Evolutionary conservation across 2,888 invertebrate genomes (phyloP).

Genomic region (Meganola albula): DNA sequence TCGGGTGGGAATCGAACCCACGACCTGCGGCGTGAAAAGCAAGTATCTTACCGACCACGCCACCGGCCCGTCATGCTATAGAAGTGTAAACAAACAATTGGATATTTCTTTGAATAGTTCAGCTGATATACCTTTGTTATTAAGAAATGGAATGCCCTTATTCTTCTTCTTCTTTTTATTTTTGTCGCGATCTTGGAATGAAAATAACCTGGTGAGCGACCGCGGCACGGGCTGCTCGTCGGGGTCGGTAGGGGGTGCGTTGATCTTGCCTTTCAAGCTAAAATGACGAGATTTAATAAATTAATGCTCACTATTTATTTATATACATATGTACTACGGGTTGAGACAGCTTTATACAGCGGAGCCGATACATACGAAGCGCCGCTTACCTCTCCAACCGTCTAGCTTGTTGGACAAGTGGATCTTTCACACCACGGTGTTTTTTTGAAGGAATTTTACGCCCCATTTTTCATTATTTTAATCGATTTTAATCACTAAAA

Average conservation of each 20-base stretch:
- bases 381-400: conserved; percentile 79
- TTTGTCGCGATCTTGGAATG: conserved; percentile 31
- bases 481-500: too few relatives aligned
- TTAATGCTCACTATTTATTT: too few relatives aligned
- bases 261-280: conserved; percentile 84
- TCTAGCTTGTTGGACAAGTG: conserved; percentile 81
- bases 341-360: background rate
- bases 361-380: background rate
- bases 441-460: conserved; percentile 90
- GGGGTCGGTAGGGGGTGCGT: conserved; percentile 83
- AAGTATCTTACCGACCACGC: too few relatives aligned
- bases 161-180: conserved; percentile 33
- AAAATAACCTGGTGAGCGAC: conserved; percentile 81
- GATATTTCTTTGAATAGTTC: too few relatives aligned
- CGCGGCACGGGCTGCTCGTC: conserved; percentile 86
- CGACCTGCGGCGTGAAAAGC: too few relatives aligned
- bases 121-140: conserved; percentile 23
- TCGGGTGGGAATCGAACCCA: too few relatives aligned
- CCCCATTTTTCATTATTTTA: conserved; percentile 73
- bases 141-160: conserved; percentile 13
- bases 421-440: conserved; percentile 87
- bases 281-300: conserved; percentile 23
- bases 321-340: background rate
- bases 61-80: too few relatives aligned
- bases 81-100: too few relatives aligned